Conservation (phyloP, 2,797 vertebrate genomes). For the Halcyon badia region DNA sequence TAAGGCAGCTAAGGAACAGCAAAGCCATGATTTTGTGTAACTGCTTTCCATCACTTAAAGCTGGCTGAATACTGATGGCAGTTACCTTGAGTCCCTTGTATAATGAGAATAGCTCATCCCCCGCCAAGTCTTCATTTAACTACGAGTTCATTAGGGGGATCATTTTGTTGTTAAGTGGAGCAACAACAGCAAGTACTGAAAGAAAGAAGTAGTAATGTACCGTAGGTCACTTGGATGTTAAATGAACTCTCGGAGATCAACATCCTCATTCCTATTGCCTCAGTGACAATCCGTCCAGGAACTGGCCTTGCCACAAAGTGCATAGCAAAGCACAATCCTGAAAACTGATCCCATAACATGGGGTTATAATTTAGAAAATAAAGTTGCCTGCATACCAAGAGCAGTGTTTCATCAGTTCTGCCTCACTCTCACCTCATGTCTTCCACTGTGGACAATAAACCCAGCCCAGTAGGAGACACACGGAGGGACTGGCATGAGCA, state of each 20-base stretch:
- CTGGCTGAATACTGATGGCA: not conserved
- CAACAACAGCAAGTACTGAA: not conserved
- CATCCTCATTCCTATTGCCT: conserved; percentile 31
- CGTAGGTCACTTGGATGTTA: not conserved
- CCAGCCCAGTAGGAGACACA: not conserved
- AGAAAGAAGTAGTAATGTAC: not conserved
- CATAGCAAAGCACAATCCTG: conserved; percentile 49
- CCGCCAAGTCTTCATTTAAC: not conserved
- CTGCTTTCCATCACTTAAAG: not conserved
- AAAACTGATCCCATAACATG: conserved; percentile 10
- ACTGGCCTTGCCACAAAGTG: conserved; percentile 17
- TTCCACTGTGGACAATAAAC: not conserved
- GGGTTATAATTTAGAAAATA: not conserved
- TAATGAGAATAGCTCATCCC: not conserved
- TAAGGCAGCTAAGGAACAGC: not conserved
- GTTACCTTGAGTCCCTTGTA: not conserved
- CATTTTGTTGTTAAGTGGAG: not conserved
- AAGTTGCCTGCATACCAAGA: not conserved
- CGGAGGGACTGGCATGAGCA: not conserved
- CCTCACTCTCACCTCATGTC: not conserved
- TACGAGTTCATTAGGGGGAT: not conserved
- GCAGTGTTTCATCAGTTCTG: not conserved
- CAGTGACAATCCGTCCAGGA: not conserved
- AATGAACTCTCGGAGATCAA: not conserved
- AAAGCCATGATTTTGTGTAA: not conserved